phyloP scores from a whole-genome alignment of 2,888 invertebrate species.

The Drosophila paranaensis region DNA sequence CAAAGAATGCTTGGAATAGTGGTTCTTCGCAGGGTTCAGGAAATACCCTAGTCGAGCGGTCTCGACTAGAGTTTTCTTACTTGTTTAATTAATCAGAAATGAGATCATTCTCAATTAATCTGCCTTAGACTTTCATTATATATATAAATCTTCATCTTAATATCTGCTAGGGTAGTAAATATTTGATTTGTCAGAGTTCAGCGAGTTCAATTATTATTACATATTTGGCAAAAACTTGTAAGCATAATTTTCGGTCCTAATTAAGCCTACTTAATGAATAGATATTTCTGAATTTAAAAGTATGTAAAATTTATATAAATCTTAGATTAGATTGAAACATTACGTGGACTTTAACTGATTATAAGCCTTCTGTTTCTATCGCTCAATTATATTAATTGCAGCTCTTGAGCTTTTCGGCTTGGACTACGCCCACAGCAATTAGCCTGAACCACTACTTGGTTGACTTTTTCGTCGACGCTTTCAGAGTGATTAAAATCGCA shows the following conservation, averaged over 20 bases:
- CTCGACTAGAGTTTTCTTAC: too few species aligned
- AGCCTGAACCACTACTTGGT: slow-evolving; percentile 62
- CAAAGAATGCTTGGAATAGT: too few species aligned
- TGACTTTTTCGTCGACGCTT: slow-evolving; percentile 72
- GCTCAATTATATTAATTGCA: slow-evolving; percentile 51
- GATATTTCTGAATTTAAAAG: background rate
- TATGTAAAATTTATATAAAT: background rate
- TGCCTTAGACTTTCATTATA: too few species aligned
- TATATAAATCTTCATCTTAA: background rate
- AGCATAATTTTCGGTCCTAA: slow-evolving; percentile 31
- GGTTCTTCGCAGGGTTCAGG: too few species aligned
- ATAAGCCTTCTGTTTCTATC: background rate
- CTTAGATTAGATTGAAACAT: slow-evolving; percentile 5
- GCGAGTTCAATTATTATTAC: background rate
- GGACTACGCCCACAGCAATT: slow-evolving; percentile 60
- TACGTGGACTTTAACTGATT: background rate
- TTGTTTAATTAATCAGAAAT: too few species aligned
- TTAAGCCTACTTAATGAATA: slow-evolving; percentile 51
- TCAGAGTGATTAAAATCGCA: slow-evolving; percentile 79
- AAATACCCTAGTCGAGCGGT: too few species aligned
- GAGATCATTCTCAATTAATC: too few species aligned
- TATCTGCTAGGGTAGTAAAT: background rate
- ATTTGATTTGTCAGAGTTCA: background rate
- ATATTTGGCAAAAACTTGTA: slow-evolving; percentile 24
- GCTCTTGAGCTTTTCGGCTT: slow-evolving; percentile 29